Evolutionary conservation across 2,888 invertebrate species (phyloP).

Genomic region (Eupithecia centaureata): DNA sequence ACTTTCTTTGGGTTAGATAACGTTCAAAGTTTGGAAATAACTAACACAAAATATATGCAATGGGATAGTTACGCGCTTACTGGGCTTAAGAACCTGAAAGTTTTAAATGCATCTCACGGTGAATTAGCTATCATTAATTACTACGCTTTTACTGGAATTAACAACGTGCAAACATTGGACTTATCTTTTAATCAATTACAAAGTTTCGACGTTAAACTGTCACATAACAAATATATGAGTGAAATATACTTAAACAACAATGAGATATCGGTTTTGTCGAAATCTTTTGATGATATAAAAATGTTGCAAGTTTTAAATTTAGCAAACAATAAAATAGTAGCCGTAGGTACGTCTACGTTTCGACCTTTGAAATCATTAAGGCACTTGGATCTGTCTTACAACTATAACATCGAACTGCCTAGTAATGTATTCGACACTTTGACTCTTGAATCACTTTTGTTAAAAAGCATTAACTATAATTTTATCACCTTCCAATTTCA

Average conservation of each 20-base stretch:
- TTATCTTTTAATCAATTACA: constrained; percentile 23
- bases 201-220: constrained; percentile 18
- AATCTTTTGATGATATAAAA: constrained; percentile 8
- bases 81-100: constrained; percentile 15
- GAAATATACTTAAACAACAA: constrained; percentile 27
- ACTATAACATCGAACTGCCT: constrained; percentile 17
- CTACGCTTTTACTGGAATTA: constrained; percentile 19
- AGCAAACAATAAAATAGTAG: constrained; percentile 17
- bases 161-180: constrained; percentile 18
- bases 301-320: constrained; percentile 14
- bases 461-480: constrained; percentile 16
- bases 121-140: constrained; percentile 16
- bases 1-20: constrained; percentile 28
- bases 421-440: constrained; percentile 14
- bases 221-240: constrained; percentile 9
- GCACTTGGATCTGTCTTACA: constrained; percentile 20
- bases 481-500: constrained; percentile 18
- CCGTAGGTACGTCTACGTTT: constrained; percentile 16
- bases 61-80: constrained; percentile 23
- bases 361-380: constrained; percentile 8
- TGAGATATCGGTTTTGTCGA: constrained; percentile 11
- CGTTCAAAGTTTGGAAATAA: constrained; percentile 16
- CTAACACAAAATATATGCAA: constrained; percentile 11
- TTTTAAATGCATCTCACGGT: constrained; percentile 23
- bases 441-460: constrained; percentile 3